Evolutionary conservation across 2,888 invertebrate genomes (phyloP), one percentile per base, ranked within the genome.

Genomic region (Ectemnius lituratus): DNA sequence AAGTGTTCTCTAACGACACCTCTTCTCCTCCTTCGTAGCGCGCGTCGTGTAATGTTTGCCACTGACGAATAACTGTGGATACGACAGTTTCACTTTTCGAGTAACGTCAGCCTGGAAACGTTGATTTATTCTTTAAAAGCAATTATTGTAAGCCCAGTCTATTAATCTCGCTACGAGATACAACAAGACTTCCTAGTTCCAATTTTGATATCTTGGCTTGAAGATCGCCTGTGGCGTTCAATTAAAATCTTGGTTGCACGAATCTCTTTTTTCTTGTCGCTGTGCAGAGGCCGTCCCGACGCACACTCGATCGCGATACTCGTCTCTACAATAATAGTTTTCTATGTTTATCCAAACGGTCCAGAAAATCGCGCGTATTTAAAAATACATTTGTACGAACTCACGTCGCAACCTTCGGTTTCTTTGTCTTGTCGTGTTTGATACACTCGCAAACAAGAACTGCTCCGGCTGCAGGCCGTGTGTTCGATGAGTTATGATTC

Each of bases 281-380:
- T 8, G 37, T 11, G 37, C 37, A 2, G 37, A 11, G 5, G 37
- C 37, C 37, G 5, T 37, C 37, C 11, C 37, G 8, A 14, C 52
- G 1, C 14, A 18, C 18, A 14, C 58, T 6, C 20, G 58, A 58
- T 58, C 58, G 18, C 14, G 58, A 18, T 18, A n/a, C 14, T 58
- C 58, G 20, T 16, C 4, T 61, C 28, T 61, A 16, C 28, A 61
- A 37, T 61, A 61, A 61, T 61, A 61, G 61, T 13, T 45, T 61
- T 27, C 27, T 28, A 45, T 61, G 61, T 61, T 61, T 61, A 61
- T 61, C 61, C 61, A 37, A 61, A n/a, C 37, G 61, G 20, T 58
- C 20, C 18, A 4, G 16, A 20, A 27, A 27, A 58, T 20, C 18
- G 13, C 20, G 58, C 52, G 52, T 52, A 18, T n/a, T 52, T 52